Conservation (phyloP, 2,797 vertebrate genomes). For the Hoplostethus atlanticus region DNA sequence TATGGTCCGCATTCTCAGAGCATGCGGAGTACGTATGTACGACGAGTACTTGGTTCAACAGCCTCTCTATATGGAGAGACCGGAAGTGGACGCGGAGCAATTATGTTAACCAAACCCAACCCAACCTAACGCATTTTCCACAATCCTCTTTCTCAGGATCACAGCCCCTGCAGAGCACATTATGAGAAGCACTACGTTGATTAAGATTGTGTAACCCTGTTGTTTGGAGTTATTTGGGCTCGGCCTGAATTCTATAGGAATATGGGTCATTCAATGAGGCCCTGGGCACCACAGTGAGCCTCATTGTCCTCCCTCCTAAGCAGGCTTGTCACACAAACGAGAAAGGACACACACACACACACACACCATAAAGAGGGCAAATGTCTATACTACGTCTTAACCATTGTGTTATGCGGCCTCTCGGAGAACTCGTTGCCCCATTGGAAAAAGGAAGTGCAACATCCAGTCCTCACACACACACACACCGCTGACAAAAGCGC, state of each 20-base stretch:
- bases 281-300: constrained; percentile 59
- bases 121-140: constrained; percentile 40
- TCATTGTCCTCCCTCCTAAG: constrained; percentile 69
- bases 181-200: constrained; percentile 65
- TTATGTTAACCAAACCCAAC: constrained; percentile 53
- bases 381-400: constrained; percentile 23
- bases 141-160: constrained; percentile 63
- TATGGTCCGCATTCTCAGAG: constrained; percentile 13
- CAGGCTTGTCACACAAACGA: constrained; percentile 50
- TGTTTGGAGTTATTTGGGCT: constrained; percentile 45
- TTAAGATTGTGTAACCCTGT: constrained; percentile 66
- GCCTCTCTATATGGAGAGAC: constrained; percentile 5
- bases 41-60: neutral
- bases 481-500: constrained; percentile 34
- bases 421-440: constrained; percentile 50
- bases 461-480: constrained; percentile 48
- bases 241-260: constrained; percentile 64
- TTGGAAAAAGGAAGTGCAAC: constrained; percentile 62
- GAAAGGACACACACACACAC: constrained; percentile 30
- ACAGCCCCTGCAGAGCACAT: constrained; percentile 43
- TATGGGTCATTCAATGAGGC: constrained; percentile 65
- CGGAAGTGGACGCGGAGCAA: constrained; percentile 43
- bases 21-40: neutral
- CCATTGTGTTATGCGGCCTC: constrained; percentile 18
- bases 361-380: constrained; percentile 31